Evolutionary conservation across 2,797 vertebrate genomes (phyloP).

Genomic region (Phoeniculus purpureus): DNA sequence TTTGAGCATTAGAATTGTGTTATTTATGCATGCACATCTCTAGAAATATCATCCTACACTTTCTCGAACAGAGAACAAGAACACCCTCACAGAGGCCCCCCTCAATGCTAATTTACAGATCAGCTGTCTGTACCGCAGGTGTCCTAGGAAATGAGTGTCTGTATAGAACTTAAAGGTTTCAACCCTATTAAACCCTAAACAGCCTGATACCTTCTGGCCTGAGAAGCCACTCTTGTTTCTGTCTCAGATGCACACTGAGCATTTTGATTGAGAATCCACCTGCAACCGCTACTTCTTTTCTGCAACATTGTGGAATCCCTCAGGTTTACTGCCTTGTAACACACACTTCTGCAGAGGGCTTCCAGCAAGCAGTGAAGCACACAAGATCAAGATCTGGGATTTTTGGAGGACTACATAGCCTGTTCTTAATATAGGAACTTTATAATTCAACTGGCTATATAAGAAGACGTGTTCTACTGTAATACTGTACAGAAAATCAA

Average conservation of each 20-base stretch:
- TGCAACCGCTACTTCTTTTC: neutral
- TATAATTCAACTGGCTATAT: neutral
- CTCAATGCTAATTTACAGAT: neutral
- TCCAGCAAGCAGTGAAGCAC: neutral
- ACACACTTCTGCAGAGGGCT: neutral
- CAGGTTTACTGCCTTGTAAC: neutral
- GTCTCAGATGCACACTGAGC: neutral
- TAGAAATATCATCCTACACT: neutral
- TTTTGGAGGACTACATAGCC: neutral
- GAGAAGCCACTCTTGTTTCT: neutral
- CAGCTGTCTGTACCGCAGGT: neutral
- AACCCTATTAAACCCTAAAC: neutral
- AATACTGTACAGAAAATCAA: neutral
- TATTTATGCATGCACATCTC: neutral
- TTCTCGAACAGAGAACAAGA: neutral
- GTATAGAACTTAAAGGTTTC: neutral
- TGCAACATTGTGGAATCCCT: neutral
- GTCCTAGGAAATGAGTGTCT: neutral
- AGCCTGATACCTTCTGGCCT: neutral
- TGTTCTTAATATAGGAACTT: neutral
- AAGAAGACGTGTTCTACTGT: neutral
- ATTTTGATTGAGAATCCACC: neutral
- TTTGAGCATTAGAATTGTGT: neutral
- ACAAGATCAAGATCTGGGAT: neutral
- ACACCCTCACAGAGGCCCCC: neutral